Conservation (phyloP, 2,888 invertebrate genomes). For the Syritta pipiens region DNA sequence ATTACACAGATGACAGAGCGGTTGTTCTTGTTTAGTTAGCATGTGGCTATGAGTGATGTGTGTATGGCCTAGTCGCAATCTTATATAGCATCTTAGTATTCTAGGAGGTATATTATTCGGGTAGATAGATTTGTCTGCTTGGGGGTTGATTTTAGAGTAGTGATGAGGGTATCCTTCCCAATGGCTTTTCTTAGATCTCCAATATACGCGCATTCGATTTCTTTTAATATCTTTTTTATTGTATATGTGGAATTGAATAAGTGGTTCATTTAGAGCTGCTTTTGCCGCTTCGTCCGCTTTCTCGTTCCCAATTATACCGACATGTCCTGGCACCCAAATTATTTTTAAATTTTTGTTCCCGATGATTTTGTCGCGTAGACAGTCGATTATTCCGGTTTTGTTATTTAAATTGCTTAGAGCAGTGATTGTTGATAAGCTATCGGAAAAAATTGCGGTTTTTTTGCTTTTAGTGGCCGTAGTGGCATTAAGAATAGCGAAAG, state of each 20-base stretch:
- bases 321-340: background rate
- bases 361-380: background rate
- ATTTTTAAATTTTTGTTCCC: conserved; percentile 1
- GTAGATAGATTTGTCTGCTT: background rate
- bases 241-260: background rate
- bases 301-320: background rate
- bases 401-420: background rate
- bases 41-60: background rate
- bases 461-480: background rate
- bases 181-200: background rate
- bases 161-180: background rate
- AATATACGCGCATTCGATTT: background rate
- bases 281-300: background rate
- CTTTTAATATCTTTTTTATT: background rate
- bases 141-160: background rate
- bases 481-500: too few relatives aligned
- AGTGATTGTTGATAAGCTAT: background rate
- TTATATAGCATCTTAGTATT: background rate
- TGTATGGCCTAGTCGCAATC: background rate
- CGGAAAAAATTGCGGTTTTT: background rate
- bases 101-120: background rate
- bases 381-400: background rate
- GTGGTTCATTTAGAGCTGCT: background rate
- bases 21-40: background rate
- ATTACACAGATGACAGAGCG: background rate